phyloP scores from a whole-genome alignment of 1,140 invertebrate genomes.

The Pogonognathellus flavescens region DNA sequence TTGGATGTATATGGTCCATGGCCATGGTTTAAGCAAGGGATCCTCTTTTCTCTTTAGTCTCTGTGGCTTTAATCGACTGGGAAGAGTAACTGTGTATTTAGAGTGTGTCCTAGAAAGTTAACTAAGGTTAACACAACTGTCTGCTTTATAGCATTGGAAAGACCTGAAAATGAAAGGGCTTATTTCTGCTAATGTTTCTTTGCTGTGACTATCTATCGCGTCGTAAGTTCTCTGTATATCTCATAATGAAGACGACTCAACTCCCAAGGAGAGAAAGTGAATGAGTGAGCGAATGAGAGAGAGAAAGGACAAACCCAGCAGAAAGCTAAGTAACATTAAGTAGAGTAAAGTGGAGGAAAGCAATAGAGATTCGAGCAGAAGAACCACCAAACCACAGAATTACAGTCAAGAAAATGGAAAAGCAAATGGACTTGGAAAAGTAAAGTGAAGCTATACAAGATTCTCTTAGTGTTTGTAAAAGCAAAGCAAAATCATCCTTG shows the following conservation, averaged over 20 bases:
- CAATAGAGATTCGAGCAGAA: background rate
- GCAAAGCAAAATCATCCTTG: background rate
- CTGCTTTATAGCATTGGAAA: background rate
- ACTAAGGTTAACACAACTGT: background rate
- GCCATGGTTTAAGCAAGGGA: too few relatives aligned
- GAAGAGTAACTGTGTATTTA: background rate
- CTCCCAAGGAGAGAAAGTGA: too few relatives aligned
- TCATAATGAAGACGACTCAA: background rate
- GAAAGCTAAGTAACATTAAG: background rate
- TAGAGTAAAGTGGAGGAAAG: slow-evolving; percentile 9
- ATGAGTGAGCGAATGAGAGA: background rate
- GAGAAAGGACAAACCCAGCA: background rate
- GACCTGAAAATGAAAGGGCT: background rate
- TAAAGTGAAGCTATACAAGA: background rate
- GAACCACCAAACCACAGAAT: background rate
- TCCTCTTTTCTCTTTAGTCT: too few relatives aligned
- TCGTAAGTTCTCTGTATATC: background rate
- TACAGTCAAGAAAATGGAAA: background rate
- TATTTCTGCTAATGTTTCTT: background rate
- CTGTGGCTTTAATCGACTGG: too few relatives aligned
- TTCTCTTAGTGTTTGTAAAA: slow-evolving; percentile 11
- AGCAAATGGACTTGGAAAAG: slow-evolving; percentile 9
- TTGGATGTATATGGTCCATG: too few relatives aligned
- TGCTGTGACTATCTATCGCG: background rate
- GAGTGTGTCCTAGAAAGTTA: background rate